Conservation (phyloP, 2,797 vertebrate genomes). For the Caiman crocodilus region DNA sequence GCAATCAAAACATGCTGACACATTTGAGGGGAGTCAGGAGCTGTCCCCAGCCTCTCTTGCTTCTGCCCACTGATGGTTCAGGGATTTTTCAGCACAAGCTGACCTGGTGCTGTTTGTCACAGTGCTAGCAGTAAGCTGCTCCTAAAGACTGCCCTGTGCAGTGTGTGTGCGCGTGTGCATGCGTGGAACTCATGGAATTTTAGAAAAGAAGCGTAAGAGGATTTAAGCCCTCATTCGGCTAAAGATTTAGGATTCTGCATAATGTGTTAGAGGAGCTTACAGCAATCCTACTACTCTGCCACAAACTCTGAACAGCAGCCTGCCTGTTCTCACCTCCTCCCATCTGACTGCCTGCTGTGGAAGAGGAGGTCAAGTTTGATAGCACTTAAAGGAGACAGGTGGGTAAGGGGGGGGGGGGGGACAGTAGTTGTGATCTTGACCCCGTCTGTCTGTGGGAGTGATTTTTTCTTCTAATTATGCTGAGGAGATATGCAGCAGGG, state of each 20-base stretch:
- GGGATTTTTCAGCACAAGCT: conserved; percentile 62
- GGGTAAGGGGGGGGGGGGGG: background rate
- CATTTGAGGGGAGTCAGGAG: conserved; percentile 40
- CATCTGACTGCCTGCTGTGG: conserved; percentile 66
- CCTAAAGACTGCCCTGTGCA: conserved; percentile 68
- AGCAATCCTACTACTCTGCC: conserved; percentile 68
- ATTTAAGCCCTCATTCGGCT: conserved; percentile 64
- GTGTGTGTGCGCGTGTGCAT: conserved; percentile 52
- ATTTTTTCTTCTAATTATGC: background rate
- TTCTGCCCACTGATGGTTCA: conserved; percentile 23
- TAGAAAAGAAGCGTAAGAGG: conserved; percentile 72
- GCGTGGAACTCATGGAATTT: conserved; percentile 68
- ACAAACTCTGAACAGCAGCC: conserved; percentile 66
- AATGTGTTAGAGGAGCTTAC: conserved; percentile 73
- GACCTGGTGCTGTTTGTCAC: conserved; percentile 61
- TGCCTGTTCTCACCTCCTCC: conserved; percentile 70
- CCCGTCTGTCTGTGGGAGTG: conserved; percentile 6
- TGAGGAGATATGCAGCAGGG: background rate
- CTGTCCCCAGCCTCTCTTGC: background rate
- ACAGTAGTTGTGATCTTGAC: background rate
- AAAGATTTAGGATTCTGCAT: conserved; percentile 72
- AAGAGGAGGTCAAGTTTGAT: background rate
- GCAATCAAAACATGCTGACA: conserved; percentile 20
- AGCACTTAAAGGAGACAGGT: conserved; percentile 59
- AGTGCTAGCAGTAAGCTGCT: conserved; percentile 18